A percentile compares a stretch with the other conserved stretches of the same genome.
Conservation (phyloP, 2,113 vertebrate genomes). For the Scortum barcoo region DNA sequence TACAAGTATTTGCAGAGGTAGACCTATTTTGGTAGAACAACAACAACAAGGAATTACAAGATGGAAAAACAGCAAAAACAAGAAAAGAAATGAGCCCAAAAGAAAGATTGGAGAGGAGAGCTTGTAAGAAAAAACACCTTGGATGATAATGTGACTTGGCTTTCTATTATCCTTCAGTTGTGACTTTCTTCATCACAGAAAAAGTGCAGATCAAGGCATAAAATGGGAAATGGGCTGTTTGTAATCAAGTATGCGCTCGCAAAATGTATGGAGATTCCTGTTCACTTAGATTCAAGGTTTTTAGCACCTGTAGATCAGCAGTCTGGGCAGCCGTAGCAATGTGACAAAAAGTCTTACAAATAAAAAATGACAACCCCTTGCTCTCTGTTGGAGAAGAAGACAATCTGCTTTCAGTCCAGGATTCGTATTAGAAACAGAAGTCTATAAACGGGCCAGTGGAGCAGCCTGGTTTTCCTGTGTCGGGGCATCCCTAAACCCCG, state of each 20-base stretch:
- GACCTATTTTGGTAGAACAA: slow-evolving; percentile 10
- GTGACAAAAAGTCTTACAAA: slow-evolving; percentile 12
- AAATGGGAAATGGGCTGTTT: not conserved
- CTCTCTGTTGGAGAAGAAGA: not conserved
- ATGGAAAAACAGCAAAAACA: not conserved
- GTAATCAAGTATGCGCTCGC: not conserved
- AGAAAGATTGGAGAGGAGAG: not conserved
- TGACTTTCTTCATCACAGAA: not conserved
- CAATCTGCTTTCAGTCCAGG: slow-evolving; percentile 56
- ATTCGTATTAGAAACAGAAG: slow-evolving; percentile 55
- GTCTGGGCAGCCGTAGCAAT: slow-evolving; percentile 4
- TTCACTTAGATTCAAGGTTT: not conserved
- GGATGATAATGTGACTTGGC: slow-evolving; percentile 4
- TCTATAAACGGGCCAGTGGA: slow-evolving; percentile 63
- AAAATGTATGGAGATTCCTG: not conserved
- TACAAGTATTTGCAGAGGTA: slow-evolving; percentile 43
- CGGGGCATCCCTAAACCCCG: slow-evolving; percentile 72
- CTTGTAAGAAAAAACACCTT: not conserved
- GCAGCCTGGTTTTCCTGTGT: slow-evolving; percentile 73
- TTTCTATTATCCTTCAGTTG: slow-evolving; percentile 5
- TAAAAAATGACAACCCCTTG: slow-evolving; percentile 17
- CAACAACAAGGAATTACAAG: not conserved
- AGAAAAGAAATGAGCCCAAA: slow-evolving; percentile 6
- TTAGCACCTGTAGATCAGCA: not conserved
- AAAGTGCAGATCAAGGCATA: slow-evolving; percentile 10